Conservation (phyloP, 2,888 invertebrate species). For the Eupithecia subfuscata region DNA sequence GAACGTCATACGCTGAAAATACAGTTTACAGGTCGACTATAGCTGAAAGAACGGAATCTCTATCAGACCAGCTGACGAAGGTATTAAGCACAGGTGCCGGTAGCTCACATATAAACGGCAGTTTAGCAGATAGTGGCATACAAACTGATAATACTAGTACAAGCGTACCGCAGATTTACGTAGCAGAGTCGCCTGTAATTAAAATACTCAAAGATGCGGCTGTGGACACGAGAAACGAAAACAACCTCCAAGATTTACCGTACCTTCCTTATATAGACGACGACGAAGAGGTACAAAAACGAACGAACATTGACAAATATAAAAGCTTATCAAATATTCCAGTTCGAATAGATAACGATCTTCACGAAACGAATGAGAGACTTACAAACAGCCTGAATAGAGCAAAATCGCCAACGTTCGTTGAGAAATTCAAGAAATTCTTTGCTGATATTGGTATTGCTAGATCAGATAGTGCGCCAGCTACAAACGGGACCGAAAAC, state of each 20-base stretch:
- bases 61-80: conserved; percentile 77
- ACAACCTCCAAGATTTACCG: conserved; percentile 78
- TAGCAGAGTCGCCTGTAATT: conserved; percentile 56
- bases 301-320: conserved; percentile 70
- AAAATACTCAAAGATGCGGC: conserved; percentile 75
- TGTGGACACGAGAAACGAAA: conserved; percentile 77
- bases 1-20: conserved; percentile 70
- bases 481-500: conserved; percentile 40
- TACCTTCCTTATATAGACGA: conserved; percentile 80
- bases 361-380: conserved; percentile 67
- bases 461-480: conserved; percentile 60
- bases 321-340: conserved; percentile 79
- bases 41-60: conserved; percentile 71
- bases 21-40: conserved; percentile 62
- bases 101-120: conserved; percentile 78
- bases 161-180: conserved; percentile 75
- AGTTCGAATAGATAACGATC: conserved; percentile 70
- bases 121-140: conserved; percentile 78
- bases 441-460: conserved; percentile 75
- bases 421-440: conserved; percentile 78
- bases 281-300: conserved; percentile 67
- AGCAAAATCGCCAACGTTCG: conserved; percentile 77
- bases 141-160: conserved; percentile 80
- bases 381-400: conserved; percentile 71
- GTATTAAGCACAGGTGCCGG: conserved; percentile 76